These are phyloP conservation scores for Anguilla marmorata DNA, from an alignment of 2,797 vertebrate species.

Conservation along the genomic window DNA sequence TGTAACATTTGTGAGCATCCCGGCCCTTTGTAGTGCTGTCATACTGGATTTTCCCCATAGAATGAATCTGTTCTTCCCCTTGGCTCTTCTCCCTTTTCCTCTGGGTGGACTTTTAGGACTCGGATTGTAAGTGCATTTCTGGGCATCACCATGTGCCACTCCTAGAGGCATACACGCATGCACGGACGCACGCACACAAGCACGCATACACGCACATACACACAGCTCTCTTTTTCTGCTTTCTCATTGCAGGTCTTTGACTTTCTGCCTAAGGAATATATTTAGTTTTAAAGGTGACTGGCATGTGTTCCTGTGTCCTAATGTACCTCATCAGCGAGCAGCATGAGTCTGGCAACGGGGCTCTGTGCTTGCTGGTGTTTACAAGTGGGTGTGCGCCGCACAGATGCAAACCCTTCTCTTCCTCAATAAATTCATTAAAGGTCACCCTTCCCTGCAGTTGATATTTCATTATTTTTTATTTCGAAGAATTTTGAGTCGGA, in stretches of 20 bases:
- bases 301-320: neutral
- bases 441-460: neutral
- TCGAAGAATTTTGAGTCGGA: neutral
- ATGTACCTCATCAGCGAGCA: neutral
- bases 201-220: neutral
- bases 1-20: neutral
- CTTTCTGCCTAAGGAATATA: neutral
- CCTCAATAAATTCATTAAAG: slow-evolving; percentile 6
- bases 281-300: neutral
- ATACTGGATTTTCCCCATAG: neutral
- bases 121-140: neutral
- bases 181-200: neutral
- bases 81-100: neutral
- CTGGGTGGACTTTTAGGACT: neutral
- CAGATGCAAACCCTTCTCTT: neutral
- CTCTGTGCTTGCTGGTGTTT: neutral
- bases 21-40: neutral
- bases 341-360: neutral
- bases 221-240: neutral
- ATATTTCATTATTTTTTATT: neutral
- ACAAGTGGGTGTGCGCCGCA: neutral
- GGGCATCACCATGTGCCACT: neutral
- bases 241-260: neutral
- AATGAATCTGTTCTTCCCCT: neutral
- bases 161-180: neutral